Percentiles rank a stretch among this genome's conserved stretches.
These are phyloP conservation scores for Serranus cabrilla DNA, from an alignment of 2,797 vertebrate genomes.

Conservation along the genomic window DNA sequence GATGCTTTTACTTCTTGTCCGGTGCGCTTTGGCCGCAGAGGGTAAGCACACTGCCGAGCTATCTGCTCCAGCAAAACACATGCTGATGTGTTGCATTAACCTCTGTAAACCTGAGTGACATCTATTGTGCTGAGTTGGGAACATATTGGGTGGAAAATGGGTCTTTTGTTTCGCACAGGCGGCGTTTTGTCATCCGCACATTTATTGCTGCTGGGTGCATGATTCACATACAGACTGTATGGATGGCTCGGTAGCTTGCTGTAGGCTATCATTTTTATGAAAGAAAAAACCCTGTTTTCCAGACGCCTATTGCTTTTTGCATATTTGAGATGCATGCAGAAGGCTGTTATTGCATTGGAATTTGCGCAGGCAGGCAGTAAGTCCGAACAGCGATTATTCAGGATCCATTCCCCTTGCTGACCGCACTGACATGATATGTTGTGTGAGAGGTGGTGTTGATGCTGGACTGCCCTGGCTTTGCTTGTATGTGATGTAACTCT, in stretches of 20 bases:
- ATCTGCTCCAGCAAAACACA: constrained; percentile 6
- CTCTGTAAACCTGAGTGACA: constrained; percentile 24
- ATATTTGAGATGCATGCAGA: neutral
- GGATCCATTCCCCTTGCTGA: constrained; percentile 17
- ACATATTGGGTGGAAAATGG: constrained; percentile 2
- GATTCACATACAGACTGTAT: constrained; percentile 36
- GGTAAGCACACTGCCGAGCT: constrained; percentile 78
- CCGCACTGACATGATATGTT: constrained; percentile 41
- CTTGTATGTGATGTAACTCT: constrained; percentile 67
- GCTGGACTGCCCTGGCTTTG: constrained; percentile 49
- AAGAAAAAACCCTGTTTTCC: constrained; percentile 14
- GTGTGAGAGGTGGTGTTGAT: constrained; percentile 33
- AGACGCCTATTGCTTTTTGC: neutral
- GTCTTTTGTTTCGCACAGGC: constrained; percentile 52
- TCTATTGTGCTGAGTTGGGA: constrained; percentile 16
- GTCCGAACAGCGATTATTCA: constrained; percentile 4
- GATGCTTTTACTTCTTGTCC: constrained; percentile 78
- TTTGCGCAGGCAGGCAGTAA: constrained; percentile 31
- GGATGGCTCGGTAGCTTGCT: constrained; percentile 16
- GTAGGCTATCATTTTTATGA: neutral
- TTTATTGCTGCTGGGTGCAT: constrained; percentile 45
- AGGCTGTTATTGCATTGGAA: constrained; percentile 24
- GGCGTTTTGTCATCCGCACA: constrained; percentile 51
- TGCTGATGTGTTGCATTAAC: constrained; percentile 39
- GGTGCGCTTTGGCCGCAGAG: constrained; percentile 80